A percentile compares a stretch with the other conserved stretches of the same genome.
These are phyloP conservation scores for Agrotis ipsilon DNA, from an alignment of 2,888 invertebrate genomes.

Conservation along the genomic window DNA sequence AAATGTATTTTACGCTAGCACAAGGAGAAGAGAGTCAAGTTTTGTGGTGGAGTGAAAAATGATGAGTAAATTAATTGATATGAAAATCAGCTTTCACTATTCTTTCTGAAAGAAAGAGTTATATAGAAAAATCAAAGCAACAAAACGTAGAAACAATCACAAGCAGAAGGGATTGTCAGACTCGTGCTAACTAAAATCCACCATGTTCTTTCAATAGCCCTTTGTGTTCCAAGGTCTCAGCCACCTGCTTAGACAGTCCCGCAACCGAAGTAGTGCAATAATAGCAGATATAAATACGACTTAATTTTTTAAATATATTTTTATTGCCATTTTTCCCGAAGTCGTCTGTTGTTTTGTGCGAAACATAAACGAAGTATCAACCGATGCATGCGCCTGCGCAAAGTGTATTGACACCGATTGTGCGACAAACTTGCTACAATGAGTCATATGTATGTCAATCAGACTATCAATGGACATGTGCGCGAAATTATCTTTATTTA, in stretches of 20 bases:
- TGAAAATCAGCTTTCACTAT: background rate
- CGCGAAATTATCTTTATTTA: constrained; percentile 48
- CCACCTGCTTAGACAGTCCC: too few relatives aligned
- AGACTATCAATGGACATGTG: constrained; percentile 31
- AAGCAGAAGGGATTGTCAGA: too few relatives aligned
- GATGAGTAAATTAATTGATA: background rate
- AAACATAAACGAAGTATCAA: constrained; percentile 35
- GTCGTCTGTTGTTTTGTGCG: background rate
- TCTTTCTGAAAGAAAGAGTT: background rate
- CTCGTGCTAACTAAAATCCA: too few relatives aligned
- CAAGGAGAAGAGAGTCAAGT: too few relatives aligned
- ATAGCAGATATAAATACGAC: background rate
- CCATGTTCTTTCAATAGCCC: too few relatives aligned
- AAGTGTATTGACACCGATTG: constrained; percentile 62
- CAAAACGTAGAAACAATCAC: too few relatives aligned
- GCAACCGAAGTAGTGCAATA: background rate
- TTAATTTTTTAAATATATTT: too few relatives aligned
- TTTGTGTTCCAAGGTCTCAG: too few relatives aligned
- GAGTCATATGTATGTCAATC: constrained; percentile 65
- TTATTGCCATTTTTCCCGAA: too few relatives aligned
- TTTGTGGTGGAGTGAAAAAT: background rate
- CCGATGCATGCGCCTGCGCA: constrained; percentile 34
- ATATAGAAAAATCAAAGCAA: background rate
- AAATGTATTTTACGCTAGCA: background rate
- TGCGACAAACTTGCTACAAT: constrained; percentile 53